Percentiles rank a stretch among this genome's conserved stretches.
Evolutionary conservation across 2,888 invertebrate species (phyloP).

Genomic region (Therioaphis trifolii): DNA sequence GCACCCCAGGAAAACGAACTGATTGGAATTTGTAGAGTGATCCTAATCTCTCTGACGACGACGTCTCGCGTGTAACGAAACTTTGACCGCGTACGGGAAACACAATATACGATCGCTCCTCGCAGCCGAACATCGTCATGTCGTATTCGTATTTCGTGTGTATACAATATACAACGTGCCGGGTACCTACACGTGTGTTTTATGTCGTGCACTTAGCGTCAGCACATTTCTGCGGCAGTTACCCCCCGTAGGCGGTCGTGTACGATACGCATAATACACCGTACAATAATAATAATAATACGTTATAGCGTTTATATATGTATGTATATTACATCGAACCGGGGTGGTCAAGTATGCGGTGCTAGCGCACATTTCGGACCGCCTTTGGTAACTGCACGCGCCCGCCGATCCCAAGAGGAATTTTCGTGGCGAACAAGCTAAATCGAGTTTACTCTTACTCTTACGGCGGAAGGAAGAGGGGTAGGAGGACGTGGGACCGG

Average conservation of each 20-base stretch:
- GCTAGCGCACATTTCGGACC: background rate
- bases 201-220: background rate
- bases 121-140: too few species aligned
- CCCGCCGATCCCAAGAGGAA: background rate
- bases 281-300: background rate
- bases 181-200: too few species aligned
- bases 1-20: too few species aligned
- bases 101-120: too few species aligned
- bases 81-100: too few species aligned
- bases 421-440: background rate
- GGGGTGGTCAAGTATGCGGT: slow-evolving; percentile 5
- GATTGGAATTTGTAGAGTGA: too few species aligned
- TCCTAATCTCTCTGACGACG: too few species aligned
- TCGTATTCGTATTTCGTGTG: too few species aligned
- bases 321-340: background rate
- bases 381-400: background rate
- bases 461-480: background rate
- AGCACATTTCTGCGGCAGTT: background rate
- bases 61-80: too few species aligned
- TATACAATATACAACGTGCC: too few species aligned
- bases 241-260: background rate
- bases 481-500: too few species aligned
- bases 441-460: background rate
- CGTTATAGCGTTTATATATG: too few species aligned
- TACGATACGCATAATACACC: background rate